Percentiles rank a stretch among this genome's conserved stretches.
These are phyloP conservation scores for Champsocephalus esox DNA, from an alignment of 2,797 vertebrate species.

Conservation along the genomic window DNA sequence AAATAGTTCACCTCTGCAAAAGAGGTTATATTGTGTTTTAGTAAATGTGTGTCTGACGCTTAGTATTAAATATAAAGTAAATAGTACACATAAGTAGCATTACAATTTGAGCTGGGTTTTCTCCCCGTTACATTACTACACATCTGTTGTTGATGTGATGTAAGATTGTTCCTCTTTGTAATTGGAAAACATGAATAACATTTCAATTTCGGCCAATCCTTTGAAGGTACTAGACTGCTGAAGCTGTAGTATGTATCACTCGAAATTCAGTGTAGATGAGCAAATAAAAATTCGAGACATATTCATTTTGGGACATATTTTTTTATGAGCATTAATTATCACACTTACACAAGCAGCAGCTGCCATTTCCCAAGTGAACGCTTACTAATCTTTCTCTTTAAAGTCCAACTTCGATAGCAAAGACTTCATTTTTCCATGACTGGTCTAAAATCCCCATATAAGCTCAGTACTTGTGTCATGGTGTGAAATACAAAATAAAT, in stretches of 20 bases:
- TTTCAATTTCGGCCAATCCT: not conserved
- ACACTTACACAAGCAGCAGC: slow-evolving; percentile 22
- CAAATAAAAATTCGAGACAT: not conserved
- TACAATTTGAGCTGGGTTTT: not conserved
- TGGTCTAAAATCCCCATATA: not conserved
- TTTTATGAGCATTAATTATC: slow-evolving; percentile 41
- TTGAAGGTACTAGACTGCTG: not conserved
- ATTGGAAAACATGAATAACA: not conserved
- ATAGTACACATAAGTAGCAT: not conserved
- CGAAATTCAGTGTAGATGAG: slow-evolving; percentile 29
- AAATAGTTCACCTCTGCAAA: not conserved
- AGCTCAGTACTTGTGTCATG: not conserved
- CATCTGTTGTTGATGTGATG: not conserved
- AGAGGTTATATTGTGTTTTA: not conserved
- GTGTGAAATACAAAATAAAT: not conserved
- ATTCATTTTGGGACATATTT: slow-evolving; percentile 9
- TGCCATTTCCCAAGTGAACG: slow-evolving; percentile 18
- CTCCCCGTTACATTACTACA: not conserved
- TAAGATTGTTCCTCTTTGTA: not conserved
- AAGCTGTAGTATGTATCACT: slow-evolving; percentile 1
- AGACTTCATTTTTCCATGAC: slow-evolving; percentile 10
- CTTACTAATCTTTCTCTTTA: slow-evolving; percentile 36
- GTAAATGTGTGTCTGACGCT: not conserved
- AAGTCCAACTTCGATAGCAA: not conserved
- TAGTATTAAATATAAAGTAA: not conserved